Evolutionary conservation across 2,888 invertebrate genomes (phyloP).

Genomic region (Ophion slaviceki): DNA sequence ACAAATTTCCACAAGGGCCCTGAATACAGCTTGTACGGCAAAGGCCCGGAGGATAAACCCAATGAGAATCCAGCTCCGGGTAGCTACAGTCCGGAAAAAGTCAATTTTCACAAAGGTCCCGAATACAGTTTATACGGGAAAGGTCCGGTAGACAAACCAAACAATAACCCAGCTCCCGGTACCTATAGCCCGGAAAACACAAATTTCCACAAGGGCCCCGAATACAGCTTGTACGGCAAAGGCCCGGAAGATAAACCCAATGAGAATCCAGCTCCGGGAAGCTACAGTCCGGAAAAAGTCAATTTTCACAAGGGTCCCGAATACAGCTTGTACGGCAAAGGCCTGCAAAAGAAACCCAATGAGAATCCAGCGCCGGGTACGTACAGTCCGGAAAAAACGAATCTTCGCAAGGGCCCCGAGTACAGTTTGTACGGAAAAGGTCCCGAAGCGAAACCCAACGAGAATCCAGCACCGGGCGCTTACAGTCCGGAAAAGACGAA

Average conservation of each 20-base stretch:
- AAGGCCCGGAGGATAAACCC: conserved; percentile 68
- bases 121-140: conserved; percentile 51
- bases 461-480: conserved; percentile 85
- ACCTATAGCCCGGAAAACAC: conserved; percentile 86
- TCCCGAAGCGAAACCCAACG: conserved; percentile 70
- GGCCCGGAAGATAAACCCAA: conserved; percentile 84
- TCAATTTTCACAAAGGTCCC: conserved; percentile 41
- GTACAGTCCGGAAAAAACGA: conserved; percentile 41
- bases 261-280: conserved; percentile 85
- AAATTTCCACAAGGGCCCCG: conserved; percentile 85
- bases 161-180: conserved; percentile 84
- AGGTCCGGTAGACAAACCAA: conserved; percentile 82
- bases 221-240: conserved; percentile 86
- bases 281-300: conserved; percentile 85
- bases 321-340: conserved; percentile 73
- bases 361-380: conserved; percentile 69
- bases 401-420: conserved; percentile 82
- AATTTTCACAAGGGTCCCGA: conserved; percentile 66
- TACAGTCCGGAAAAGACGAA: conserved; percentile 86
- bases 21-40: conserved; percentile 72
- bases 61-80: conserved; percentile 70
- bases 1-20: conserved; percentile 65
- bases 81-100: conserved; percentile 46
- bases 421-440: conserved; percentile 85
- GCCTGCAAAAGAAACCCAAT: conserved; percentile 66